Evolutionary conservation across 2,797 vertebrate species (phyloP).

Genomic region (Rhynchotus rufescens): DNA sequence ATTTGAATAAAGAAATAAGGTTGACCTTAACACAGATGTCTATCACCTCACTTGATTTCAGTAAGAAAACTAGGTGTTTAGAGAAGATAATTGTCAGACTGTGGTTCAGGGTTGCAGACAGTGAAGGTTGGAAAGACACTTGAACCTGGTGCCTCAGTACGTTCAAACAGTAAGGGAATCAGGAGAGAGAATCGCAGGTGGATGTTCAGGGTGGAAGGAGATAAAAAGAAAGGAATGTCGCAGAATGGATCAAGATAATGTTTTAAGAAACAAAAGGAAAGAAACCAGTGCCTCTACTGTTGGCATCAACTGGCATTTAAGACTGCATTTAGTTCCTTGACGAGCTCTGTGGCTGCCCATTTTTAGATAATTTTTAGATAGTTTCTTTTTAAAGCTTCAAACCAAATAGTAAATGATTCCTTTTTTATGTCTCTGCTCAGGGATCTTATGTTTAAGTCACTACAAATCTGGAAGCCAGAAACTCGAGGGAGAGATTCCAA

Average conservation of each 20-base stretch:
- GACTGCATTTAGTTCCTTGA: not conserved
- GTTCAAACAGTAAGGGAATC: not conserved
- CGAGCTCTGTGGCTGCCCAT: not conserved
- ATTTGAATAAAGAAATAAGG: not conserved
- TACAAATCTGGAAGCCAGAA: not conserved
- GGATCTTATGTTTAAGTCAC: not conserved
- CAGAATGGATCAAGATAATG: not conserved
- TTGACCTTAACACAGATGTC: not conserved
- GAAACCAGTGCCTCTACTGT: not conserved
- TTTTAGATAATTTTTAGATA: not conserved
- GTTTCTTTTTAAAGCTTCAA: not conserved
- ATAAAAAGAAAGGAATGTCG: accelerated
- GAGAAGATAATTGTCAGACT: not conserved
- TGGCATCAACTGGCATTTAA: not conserved
- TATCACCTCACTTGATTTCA: not conserved
- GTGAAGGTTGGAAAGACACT: not conserved
- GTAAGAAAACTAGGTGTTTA: not conserved
- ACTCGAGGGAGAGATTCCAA: not conserved
- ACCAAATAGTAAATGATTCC: not conserved
- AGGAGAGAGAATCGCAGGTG: not conserved
- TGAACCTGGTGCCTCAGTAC: not conserved
- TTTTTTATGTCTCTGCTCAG: not conserved
- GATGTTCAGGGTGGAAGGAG: accelerated
- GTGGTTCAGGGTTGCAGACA: not conserved
- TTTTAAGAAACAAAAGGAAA: not conserved